These are phyloP conservation scores for Meghimatium bilineatum DNA, from an alignment of 2,888 invertebrate genomes.

Conservation along the genomic window DNA sequence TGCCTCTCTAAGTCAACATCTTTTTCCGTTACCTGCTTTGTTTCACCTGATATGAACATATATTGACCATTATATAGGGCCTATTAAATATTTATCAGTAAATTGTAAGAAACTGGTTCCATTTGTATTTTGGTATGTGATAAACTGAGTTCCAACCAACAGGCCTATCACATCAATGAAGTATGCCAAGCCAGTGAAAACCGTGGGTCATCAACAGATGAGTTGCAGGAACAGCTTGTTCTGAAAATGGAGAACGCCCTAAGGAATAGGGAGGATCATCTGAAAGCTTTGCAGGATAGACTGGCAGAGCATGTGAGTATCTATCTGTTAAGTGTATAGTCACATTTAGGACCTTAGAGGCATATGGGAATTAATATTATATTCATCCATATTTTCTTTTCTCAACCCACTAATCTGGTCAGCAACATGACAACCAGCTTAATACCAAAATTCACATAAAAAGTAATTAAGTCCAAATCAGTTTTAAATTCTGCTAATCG, in stretches of 20 bases:
- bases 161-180: slow-evolving; percentile 74
- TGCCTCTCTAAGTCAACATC: too few relatives aligned
- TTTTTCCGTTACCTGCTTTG: too few relatives aligned
- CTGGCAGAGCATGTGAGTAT: slow-evolving; percentile 91
- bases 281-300: slow-evolving; percentile 92
- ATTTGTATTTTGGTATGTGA: neutral
- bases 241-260: slow-evolving; percentile 91
- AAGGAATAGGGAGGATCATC: slow-evolving; percentile 91
- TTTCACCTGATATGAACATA: too few relatives aligned
- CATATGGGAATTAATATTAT: neutral
- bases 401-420: too few relatives aligned
- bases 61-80: too few relatives aligned
- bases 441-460: too few relatives aligned
- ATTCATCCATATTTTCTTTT: too few relatives aligned
- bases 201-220: slow-evolving; percentile 90
- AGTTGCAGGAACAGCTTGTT: slow-evolving; percentile 85
- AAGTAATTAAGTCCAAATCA: too few relatives aligned
- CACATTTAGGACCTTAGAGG: neutral
- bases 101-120: neutral
- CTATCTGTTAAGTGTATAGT: too few relatives aligned
- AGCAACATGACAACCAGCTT: too few relatives aligned
- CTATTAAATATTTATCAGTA: neutral
- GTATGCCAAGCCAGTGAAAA: slow-evolving; percentile 82
- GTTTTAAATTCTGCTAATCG: too few relatives aligned
- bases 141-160: neutral